Evolutionary conservation across 2,888 invertebrate genomes (phyloP), one percentile per base, ranked within the genome.

Genomic region (Pyrrhosoma nymphula): DNA sequence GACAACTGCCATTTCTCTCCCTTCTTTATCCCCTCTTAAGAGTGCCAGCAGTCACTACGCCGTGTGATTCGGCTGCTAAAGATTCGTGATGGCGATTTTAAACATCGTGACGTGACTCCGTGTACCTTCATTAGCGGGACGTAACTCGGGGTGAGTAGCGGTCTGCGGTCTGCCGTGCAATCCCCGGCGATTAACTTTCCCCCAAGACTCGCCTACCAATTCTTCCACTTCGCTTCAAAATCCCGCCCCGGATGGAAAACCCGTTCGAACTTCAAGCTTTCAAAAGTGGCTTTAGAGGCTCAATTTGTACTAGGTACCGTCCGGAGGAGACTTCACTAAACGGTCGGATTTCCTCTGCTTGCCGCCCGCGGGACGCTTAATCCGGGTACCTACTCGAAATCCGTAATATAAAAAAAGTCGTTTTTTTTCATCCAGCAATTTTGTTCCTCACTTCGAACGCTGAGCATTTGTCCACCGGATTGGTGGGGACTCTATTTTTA

Each of bases 61-160:
- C 12, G 35, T 3, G 35, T 35, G 82, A 63, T 63, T 91, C 18
- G 39, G 23, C 91, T 16, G 63, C 90, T 8, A 12, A 91, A 69
- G 63, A 56, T 55, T 89, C 89, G 26, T 26, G 55, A 56, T 23
- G 56, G 89, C 12, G n/a, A 55, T 56, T 89, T 55, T 16, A 26
- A 82, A 56, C 55, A 16, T 56, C 69, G 60, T 93, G 93, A 93
- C 93, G 93, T 47, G 93, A 93, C 39, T 93, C 47, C 60, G 39
- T 30, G 69, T n/a, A 47, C 93, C 47, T 93, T 69, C 93, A 93
- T 69, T 69, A 69, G 69, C 14, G 39, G 23, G 60, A 91, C 16
- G 56, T 18, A 6, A 6, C 10, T 26, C 2, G 63, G 26, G 69
- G 69, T 8, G 69, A 20, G 26, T 12, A 18, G 82, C 30, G 82